These are phyloP conservation scores for Gymnorhina tibicen DNA, from an alignment of 2,113 vertebrate genomes.

Conservation along the genomic window DNA sequence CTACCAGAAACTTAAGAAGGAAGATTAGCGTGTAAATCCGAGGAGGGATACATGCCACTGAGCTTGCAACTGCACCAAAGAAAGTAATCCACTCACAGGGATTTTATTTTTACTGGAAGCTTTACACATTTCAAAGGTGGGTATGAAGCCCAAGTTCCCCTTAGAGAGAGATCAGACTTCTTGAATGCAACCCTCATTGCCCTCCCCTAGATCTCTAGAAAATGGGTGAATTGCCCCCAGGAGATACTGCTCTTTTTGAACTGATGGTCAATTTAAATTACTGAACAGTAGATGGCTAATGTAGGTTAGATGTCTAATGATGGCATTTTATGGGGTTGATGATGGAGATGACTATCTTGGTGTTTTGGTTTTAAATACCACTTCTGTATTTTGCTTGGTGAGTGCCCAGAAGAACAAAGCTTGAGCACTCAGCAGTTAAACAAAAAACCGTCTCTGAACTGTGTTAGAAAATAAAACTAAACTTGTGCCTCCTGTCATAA, in stretches of 20 bases:
- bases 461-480: background rate
- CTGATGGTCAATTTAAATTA: background rate
- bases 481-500: background rate
- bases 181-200: background rate
- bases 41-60: background rate
- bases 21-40: background rate
- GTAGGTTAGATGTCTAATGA: background rate
- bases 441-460: background rate
- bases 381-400: background rate
- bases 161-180: background rate
- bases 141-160: background rate
- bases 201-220: background rate
- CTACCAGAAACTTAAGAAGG: constrained; percentile 7
- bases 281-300: background rate
- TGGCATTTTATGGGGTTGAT: background rate
- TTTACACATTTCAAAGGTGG: constrained; percentile 19
- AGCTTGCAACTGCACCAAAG: background rate
- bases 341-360: background rate
- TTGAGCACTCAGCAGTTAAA: background rate
- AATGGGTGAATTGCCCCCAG: background rate
- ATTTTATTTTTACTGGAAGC: constrained; percentile 35
- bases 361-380: background rate
- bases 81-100: background rate
- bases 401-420: background rate
- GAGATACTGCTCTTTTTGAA: background rate